These are phyloP conservation scores for Azorinus chamasolen DNA, from an alignment of 2,888 invertebrate genomes.

Conservation along the genomic window DNA sequence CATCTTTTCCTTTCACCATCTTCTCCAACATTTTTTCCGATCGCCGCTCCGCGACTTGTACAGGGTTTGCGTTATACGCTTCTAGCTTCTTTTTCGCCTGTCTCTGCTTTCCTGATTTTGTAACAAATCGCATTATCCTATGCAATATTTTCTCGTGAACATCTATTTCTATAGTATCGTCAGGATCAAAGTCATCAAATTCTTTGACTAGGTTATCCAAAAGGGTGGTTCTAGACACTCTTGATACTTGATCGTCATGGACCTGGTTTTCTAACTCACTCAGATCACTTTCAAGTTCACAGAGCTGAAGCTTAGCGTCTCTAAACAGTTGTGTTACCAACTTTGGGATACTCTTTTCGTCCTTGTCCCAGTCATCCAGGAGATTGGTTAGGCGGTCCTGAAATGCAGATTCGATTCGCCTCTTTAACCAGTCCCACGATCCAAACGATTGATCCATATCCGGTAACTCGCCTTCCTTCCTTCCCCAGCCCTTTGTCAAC, in stretches of 20 bases:
- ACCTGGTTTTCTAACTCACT: conserved; percentile 61
- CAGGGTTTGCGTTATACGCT: conserved; percentile 48
- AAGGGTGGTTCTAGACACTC: conserved; percentile 13
- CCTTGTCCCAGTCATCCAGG: conserved; percentile 67
- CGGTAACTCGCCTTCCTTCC: conserved; percentile 60
- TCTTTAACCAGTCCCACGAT: conserved; percentile 60
- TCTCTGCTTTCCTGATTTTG: conserved; percentile 31
- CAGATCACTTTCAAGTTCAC: conserved; percentile 70
- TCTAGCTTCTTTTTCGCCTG: conserved; percentile 48
- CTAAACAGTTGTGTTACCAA: conserved; percentile 60
- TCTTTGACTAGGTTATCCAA: conserved; percentile 37
- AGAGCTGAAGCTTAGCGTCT: conserved; percentile 65
- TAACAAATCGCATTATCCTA: conserved; percentile 29
- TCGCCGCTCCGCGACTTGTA: conserved; percentile 40
- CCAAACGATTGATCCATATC: conserved; percentile 44
- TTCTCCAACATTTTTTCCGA: conserved; percentile 56
- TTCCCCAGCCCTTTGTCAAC: conserved; percentile 55
- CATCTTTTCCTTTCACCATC: conserved; percentile 56
- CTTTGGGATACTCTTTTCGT: conserved; percentile 44
- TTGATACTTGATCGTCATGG: conserved; percentile 13
- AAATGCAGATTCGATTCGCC: conserved; percentile 51
- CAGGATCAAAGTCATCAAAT: conserved; percentile 46
- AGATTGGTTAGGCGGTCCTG: conserved; percentile 60
- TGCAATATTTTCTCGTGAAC: conserved; percentile 36
- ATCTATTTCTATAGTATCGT: conserved; percentile 25